phyloP scores from a whole-genome alignment of 2,113 vertebrate species.

The zebrafish (Danio rerio) region GRCz12tu NC_133179.1:17120001-17120500 shows the following conservation, averaged over 20 bases:
- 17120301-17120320: constrained; percentile 65
- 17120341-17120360: constrained; percentile 48
- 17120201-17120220: neutral
- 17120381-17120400: neutral
- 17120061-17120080: constrained; percentile 2
- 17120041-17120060: neutral
- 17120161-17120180: neutral
- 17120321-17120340: constrained; percentile 62
- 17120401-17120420: constrained; percentile 9
- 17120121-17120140: neutral
- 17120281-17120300: constrained; percentile 57
- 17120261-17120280: constrained; percentile 55
- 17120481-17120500: neutral
- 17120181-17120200: neutral
- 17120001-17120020: neutral
- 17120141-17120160: neutral
- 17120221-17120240: constrained; percentile 37
- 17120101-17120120: neutral
- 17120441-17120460: neutral
- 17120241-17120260: constrained; percentile 61
- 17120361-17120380: constrained; percentile 66
- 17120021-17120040: neutral
- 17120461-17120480: neutral
- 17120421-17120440: neutral
- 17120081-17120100: neutral